phyloP scores from a whole-genome alignment of 2,113 vertebrate species.

The Oenanthe oenanthe region DNA sequence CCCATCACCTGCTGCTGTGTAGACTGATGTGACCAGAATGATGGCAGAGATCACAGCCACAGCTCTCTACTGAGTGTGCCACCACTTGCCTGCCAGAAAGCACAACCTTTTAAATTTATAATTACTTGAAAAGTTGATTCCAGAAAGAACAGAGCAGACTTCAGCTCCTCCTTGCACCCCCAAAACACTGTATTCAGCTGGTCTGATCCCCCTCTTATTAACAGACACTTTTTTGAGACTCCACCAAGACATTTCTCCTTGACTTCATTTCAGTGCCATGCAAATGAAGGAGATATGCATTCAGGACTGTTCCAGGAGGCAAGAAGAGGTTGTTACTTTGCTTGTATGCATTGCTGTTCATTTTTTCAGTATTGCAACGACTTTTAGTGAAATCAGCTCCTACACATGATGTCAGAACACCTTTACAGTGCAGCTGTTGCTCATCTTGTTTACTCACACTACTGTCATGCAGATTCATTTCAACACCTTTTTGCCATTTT shows the following conservation, averaged over 20 bases:
- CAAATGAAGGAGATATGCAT: neutral
- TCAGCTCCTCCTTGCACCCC: neutral
- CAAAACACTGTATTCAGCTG: neutral
- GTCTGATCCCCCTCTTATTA: neutral
- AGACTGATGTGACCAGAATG: neutral
- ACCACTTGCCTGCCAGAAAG: neutral
- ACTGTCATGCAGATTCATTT: neutral
- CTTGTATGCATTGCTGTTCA: accelerated
- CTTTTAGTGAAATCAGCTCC: neutral
- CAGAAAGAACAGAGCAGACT: neutral
- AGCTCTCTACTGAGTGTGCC: neutral
- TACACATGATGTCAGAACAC: neutral
- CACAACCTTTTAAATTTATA: neutral
- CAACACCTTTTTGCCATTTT: neutral
- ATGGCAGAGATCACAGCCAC: neutral
- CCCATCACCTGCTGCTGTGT: neutral
- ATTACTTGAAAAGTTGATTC: neutral
- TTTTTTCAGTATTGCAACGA: neutral
- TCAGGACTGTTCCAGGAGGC: neutral
- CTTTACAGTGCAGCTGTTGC: neutral
- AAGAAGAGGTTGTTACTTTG: neutral
- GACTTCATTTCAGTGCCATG: neutral
- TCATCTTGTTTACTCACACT: neutral
- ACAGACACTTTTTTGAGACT: neutral
- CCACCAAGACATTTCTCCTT: neutral